Percentiles rank a stretch among this genome's conserved stretches.
Evolutionary conservation across 2,797 vertebrate species (phyloP).

Genomic region (Micrastur ruficollis): DNA sequence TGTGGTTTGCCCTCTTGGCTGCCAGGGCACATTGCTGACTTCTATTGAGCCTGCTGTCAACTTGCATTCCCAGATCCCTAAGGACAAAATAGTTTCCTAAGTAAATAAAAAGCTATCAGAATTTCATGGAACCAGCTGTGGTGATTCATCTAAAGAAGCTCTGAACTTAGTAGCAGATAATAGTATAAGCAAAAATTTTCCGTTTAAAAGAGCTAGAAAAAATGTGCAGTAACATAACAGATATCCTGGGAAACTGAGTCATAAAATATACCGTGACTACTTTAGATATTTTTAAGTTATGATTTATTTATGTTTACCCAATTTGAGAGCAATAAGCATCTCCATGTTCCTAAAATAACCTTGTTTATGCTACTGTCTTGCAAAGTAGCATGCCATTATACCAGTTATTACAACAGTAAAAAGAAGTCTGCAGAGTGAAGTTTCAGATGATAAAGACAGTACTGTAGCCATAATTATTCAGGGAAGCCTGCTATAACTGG

Average conservation of each 20-base stretch:
- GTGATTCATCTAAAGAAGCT: neutral
- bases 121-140: neutral
- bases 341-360: neutral
- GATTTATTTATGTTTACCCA: neutral
- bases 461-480: neutral
- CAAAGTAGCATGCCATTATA: neutral
- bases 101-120: neutral
- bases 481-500: neutral
- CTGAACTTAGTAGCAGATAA: neutral
- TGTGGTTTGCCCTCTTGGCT: neutral
- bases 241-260: neutral
- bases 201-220: neutral
- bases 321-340: neutral
- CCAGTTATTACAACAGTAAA: neutral
- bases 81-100: neutral
- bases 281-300: neutral
- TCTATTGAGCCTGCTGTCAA: neutral
- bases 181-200: neutral
- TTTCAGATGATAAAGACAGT: neutral
- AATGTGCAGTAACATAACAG: neutral
- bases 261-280: neutral
- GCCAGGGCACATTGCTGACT: neutral
- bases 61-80: neutral
- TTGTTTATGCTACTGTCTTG: neutral
- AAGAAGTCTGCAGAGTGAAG: neutral